Percentiles rank a stretch among this genome's conserved stretches.
Conservation (phyloP, 2,888 invertebrate species). For the Dioctria rufipes region DNA sequence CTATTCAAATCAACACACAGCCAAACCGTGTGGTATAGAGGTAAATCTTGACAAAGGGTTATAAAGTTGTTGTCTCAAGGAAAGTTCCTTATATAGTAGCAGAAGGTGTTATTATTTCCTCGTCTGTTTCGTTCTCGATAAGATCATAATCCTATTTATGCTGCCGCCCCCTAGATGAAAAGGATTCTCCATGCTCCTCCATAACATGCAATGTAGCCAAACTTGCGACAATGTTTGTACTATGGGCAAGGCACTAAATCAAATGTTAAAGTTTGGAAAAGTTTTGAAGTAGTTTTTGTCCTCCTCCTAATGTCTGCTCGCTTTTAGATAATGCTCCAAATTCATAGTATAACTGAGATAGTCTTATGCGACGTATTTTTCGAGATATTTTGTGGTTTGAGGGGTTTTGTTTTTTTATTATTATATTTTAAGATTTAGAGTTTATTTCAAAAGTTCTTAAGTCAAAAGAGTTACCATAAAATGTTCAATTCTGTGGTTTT, state of each 20-base stretch:
- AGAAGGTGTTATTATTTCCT: constrained; percentile 68
- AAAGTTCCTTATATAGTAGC: constrained; percentile 57
- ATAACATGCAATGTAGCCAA: not conserved
- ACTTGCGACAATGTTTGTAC: constrained; percentile 36
- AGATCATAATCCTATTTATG: constrained; percentile 72
- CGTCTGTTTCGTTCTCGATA: constrained; percentile 68
- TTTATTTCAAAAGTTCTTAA: no score
- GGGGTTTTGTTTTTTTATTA: no score
- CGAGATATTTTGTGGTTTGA: no score
- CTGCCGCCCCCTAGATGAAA: constrained; percentile 63
- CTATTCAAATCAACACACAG: constrained; percentile 43
- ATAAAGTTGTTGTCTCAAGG: constrained; percentile 57
- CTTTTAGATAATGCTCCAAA: constrained; percentile 26
- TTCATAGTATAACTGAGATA: not conserved
- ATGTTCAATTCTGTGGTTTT: no score
- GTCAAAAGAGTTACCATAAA: no score
- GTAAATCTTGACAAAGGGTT: constrained; percentile 58
- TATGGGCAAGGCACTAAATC: constrained; percentile 37
- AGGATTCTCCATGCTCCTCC: constrained; percentile 48
- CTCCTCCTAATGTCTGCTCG: constrained; percentile 23
- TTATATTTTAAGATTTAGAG: no score
- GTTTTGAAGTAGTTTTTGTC: constrained; percentile 46
- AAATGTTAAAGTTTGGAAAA: constrained; percentile 36
- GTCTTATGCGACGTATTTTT: no score
- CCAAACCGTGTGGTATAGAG: not conserved